phyloP scores from a whole-genome alignment of 2,797 vertebrate genomes.

The Cheirogaleus major region DNA sequence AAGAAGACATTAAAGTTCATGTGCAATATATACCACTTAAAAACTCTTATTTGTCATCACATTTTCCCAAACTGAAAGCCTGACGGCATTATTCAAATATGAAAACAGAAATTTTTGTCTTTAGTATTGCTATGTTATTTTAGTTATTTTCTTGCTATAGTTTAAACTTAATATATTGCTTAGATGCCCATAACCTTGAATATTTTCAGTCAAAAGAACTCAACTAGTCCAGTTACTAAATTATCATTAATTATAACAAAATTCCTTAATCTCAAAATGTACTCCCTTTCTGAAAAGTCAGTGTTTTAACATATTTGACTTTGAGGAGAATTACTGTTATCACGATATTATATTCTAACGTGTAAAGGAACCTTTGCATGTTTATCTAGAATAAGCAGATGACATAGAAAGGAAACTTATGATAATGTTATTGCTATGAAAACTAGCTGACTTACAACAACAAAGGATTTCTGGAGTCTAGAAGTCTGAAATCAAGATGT shows the following conservation, averaged over 20 bases:
- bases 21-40: neutral
- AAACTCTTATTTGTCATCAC: neutral
- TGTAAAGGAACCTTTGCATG: neutral
- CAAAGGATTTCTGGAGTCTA: too few species aligned
- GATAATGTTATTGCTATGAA: neutral
- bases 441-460: too few species aligned
- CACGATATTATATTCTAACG: neutral
- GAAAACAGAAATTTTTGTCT: neutral
- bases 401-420: neutral
- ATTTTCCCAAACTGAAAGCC: neutral
- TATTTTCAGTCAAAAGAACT: neutral
- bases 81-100: neutral
- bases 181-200: neutral
- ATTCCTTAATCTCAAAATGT: neutral
- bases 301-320: neutral
- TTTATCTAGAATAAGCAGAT: neutral
- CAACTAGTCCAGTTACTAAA: neutral
- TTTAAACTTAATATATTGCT: neutral
- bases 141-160: neutral
- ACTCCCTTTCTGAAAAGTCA: neutral
- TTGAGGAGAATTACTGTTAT: neutral
- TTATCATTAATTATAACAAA: neutral
- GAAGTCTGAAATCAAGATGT: too few species aligned
- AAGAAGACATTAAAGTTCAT: neutral
- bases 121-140: neutral